Evolutionary conservation across 2,888 invertebrate species (phyloP).

Genomic region (Spialia ferax): DNA sequence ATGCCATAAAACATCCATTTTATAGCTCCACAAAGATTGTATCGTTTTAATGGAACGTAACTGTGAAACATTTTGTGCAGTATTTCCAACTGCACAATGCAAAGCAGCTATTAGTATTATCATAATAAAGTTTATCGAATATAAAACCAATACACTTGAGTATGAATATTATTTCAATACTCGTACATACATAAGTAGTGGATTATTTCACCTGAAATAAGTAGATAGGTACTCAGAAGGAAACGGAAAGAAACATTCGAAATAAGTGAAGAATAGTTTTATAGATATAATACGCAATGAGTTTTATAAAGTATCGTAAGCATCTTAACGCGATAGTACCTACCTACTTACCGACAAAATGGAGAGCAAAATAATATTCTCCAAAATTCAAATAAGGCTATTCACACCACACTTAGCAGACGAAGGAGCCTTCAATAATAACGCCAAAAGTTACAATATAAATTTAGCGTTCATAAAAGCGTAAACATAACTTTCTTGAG

Average conservation of each 20-base stretch:
- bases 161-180: too few species aligned
- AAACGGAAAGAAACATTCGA: too few species aligned
- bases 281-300: too few species aligned
- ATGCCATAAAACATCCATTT: conserved; percentile 4
- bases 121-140: conserved; percentile 3
- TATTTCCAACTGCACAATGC: neutral
- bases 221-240: too few species aligned
- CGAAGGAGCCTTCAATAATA: neutral
- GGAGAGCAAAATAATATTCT: neutral
- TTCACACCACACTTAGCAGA: conserved; percentile 4
- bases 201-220: too few species aligned
- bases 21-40: conserved; percentile 5
- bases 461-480: conserved; percentile 3
- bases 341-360: too few species aligned
- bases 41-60: conserved; percentile 16
- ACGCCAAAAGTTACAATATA: conserved; percentile 3
- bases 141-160: too few species aligned
- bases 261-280: too few species aligned
- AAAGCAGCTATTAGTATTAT: neutral
- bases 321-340: too few species aligned
- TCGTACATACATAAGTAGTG: too few species aligned
- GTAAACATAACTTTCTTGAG: neutral
- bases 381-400: neutral
- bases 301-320: too few species aligned
- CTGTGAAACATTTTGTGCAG: neutral